Evolutionary conservation across 1,140 invertebrate species (phyloP).

Genomic region (Drosophila murphyi): DNA sequence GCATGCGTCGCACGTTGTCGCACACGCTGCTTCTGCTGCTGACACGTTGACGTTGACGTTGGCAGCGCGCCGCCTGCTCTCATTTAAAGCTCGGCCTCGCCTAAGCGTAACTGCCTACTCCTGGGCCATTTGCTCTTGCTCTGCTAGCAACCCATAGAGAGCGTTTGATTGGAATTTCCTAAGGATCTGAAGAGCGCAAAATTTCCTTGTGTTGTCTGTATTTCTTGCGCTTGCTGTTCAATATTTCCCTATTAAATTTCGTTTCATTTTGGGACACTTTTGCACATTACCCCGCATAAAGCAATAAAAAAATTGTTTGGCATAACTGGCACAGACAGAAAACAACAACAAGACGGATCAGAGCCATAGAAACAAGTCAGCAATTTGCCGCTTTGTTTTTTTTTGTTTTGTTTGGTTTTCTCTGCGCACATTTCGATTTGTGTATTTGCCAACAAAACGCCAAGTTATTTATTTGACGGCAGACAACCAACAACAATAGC

Average conservation of each 20-base stretch:
- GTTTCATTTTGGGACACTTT: constrained; percentile 63
- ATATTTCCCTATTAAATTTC: not conserved
- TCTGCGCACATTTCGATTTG: constrained; percentile 47
- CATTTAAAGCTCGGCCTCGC: constrained; percentile 55
- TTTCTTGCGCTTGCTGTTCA: not conserved
- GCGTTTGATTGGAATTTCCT: not conserved
- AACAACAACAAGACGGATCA: constrained; percentile 2
- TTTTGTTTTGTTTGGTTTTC: constrained; percentile 55
- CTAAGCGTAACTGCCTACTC: constrained; percentile 44
- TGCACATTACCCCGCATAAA: constrained; percentile 52
- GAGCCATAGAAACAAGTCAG: constrained; percentile 22
- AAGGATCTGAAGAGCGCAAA: not conserved
- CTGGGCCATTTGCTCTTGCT: not conserved
- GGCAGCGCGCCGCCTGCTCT: constrained; percentile 52
- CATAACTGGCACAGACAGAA: constrained; percentile 73
- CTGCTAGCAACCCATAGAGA: not conserved
- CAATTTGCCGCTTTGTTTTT: constrained; percentile 66
- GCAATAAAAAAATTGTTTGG: constrained; percentile 64
- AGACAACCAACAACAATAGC: constrained; percentile 9
- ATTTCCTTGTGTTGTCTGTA: not conserved
- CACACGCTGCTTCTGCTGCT: constrained; percentile 53
- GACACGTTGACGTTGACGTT: constrained; percentile 22
- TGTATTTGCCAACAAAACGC: constrained; percentile 70
- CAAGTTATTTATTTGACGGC: constrained; percentile 68
- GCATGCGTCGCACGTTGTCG: constrained; percentile 72